Percentiles rank a stretch among this genome's conserved stretches.
Conservation (phyloP, 1,140 invertebrate genomes). For the Laodelphax striatellus region DNA sequence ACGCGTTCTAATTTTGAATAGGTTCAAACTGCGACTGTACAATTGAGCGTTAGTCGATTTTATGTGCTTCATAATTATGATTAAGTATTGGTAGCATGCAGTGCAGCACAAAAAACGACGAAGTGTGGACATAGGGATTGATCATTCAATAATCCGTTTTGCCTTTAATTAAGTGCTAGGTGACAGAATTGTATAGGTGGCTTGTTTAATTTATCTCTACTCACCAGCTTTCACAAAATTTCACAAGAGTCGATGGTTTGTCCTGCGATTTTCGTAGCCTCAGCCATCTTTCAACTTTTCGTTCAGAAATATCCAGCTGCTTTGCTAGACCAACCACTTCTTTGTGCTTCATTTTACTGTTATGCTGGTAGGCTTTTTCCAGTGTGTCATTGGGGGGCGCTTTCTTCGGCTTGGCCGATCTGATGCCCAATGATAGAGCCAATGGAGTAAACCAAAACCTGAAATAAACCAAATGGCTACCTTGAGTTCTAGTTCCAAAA, state of each 20-base stretch:
- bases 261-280: slow-evolving; percentile 66
- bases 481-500: neutral
- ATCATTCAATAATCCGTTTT: too few relatives aligned
- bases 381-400: slow-evolving; percentile 53
- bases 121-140: too few relatives aligned
- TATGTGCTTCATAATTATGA: too few relatives aligned
- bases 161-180: too few relatives aligned
- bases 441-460: slow-evolving; percentile 68
- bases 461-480: slow-evolving; percentile 22
- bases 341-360: slow-evolving; percentile 57
- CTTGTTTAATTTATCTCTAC: slow-evolving; percentile 5
- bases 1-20: too few relatives aligned
- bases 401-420: slow-evolving; percentile 59
- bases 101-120: too few relatives aligned
- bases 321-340: slow-evolving; percentile 68
- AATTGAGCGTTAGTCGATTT: too few relatives aligned
- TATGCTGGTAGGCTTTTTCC: slow-evolving; percentile 55
- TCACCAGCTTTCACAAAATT: slow-evolving; percentile 79
- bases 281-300: slow-evolving; percentile 85
- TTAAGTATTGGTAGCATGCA: too few relatives aligned
- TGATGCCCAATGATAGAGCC: slow-evolving; percentile 63
- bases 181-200: too few relatives aligned
- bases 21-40: too few relatives aligned
- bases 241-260: slow-evolving; percentile 77
- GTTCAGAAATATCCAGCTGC: slow-evolving; percentile 74